Conservation (phyloP, 1,140 invertebrate genomes). For the Dendrolimus kikuchii region DNA sequence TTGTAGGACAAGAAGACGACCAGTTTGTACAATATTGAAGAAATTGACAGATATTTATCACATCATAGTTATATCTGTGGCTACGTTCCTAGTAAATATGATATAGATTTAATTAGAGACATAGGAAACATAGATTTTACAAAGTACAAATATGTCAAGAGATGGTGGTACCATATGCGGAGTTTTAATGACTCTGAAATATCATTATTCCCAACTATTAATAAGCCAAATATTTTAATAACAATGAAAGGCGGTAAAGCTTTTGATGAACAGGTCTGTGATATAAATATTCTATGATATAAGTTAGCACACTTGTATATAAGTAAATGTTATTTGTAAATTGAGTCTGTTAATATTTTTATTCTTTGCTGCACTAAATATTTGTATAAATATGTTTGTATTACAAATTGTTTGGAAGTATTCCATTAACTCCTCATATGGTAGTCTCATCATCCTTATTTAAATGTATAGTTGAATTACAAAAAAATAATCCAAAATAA, state of each 20-base stretch:
- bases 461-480: neutral
- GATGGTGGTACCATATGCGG: slow-evolving; percentile 76
- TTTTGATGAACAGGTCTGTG: slow-evolving; percentile 61
- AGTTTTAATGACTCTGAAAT: slow-evolving; percentile 72
- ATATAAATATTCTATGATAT: slow-evolving; percentile 12
- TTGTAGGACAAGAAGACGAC: slow-evolving; percentile 41
- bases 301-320: slow-evolving; percentile 8
- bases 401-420: too few species aligned
- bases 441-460: slow-evolving; percentile 44
- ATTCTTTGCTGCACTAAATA: too few species aligned
- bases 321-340: slow-evolving; percentile 1
- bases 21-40: slow-evolving; percentile 34
- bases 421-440: slow-evolving; percentile 42
- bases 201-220: slow-evolving; percentile 45
- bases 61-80: slow-evolving; percentile 73
- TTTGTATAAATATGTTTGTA: too few species aligned
- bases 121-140: slow-evolving; percentile 46
- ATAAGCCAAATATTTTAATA: slow-evolving; percentile 28
- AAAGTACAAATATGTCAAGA: slow-evolving; percentile 66
- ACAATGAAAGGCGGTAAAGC: slow-evolving; percentile 31
- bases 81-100: slow-evolving; percentile 69
- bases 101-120: slow-evolving; percentile 65
- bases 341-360: neutral
- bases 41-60: slow-evolving; percentile 59
- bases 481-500: slow-evolving; percentile 3